These are phyloP conservation scores for Hirtodrosophila alboralis DNA, from an alignment of 2,888 invertebrate genomes.

Conservation along the genomic window DNA sequence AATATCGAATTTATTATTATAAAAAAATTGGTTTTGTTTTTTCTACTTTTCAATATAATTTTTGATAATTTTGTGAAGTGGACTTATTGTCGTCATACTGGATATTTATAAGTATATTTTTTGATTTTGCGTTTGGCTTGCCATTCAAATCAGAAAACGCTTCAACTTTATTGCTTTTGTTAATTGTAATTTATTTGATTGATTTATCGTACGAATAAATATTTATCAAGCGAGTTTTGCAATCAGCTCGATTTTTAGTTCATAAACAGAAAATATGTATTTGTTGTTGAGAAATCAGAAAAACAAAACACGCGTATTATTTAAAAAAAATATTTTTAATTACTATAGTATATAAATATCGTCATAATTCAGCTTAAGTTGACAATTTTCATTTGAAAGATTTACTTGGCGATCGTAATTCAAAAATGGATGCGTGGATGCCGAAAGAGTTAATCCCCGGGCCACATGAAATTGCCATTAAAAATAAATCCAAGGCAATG, in stretches of 20 bases:
- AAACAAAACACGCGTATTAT: conserved; percentile 4
- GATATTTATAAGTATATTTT: conserved; percentile 26
- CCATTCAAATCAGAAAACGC: conserved; percentile 44
- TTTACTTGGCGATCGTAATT: conserved; percentile 63
- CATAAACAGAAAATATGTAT: conserved; percentile 11
- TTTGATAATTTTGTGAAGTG: conserved; percentile 15
- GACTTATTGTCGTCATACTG: conserved; percentile 30
- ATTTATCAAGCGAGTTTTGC: conserved; percentile 73
- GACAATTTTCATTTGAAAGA: conserved; percentile 46
- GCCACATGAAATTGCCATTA: conserved; percentile 66
- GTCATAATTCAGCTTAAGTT: conserved; percentile 63
- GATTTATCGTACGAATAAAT: conserved; percentile 76
- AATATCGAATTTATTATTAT: conserved; percentile 74
- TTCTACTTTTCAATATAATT: conserved; percentile 25
- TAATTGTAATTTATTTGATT: conserved; percentile 80
- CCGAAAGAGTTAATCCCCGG: conserved; percentile 67
- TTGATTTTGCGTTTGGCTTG: conserved; percentile 20
- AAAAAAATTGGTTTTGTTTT: too few species aligned
- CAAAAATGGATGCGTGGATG: conserved; percentile 59
- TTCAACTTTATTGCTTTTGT: conserved; percentile 73
- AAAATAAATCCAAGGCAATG: conserved; percentile 68
- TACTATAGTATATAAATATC: too few species aligned
- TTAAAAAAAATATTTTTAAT: too few species aligned
- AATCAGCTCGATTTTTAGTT: conserved; percentile 54
- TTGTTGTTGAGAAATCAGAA: conserved; percentile 9